Evolutionary conservation across 1,140 invertebrate species (phyloP), one percentile per base, ranked within the genome.

Genomic region (Drosophila yakuba): DNA sequence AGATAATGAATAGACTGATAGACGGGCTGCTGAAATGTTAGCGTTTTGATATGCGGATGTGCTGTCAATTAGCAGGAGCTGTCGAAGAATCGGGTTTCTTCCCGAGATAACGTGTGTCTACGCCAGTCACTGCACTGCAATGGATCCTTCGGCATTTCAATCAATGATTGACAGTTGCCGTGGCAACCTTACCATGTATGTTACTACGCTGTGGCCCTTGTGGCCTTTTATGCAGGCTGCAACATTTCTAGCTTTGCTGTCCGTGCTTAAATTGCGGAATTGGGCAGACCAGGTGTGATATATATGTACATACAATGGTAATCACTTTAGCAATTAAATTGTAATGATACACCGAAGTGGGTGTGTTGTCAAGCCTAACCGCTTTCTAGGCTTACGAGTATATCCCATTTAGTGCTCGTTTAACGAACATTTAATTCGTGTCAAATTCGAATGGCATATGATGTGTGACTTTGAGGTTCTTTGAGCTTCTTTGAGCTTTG

Each of bases 61-160:
- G 79, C 60, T 82, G 79, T 82, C 80, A 82, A 82, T 82, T 82
- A 82, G 58, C 50, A 23, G 32, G 32, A 36, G 32, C 28, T 48
- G 56, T 57, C 38, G 55, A 64, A 57, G 76, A 43, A 44, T 36
- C 45, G 15, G 38, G 28, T 12, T 11, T 5, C 17, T 25, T n/a
- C 11, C 1, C 17, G 25, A 28, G 32, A 43, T 25, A 61, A 56
- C 58, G 25, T 61, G 59, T 28, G 35, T 41, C 23, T 25, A 35
- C 17, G 43, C 36, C 45, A 32, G 38, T 52, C 60, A 52, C 44
- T 52, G 38, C 60, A 52, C 44, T 52, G 47, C 28, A 45, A 68
- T 54, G 47, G 64, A 66, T 66, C 39, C 47, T 17, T n/a, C 11
- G 20, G 55, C 15, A 12, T 23, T 15, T 48, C 45, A 60, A 64